Conservation (phyloP, 2,888 invertebrate genomes). For the Yponomeuta plumbellus region DNA sequence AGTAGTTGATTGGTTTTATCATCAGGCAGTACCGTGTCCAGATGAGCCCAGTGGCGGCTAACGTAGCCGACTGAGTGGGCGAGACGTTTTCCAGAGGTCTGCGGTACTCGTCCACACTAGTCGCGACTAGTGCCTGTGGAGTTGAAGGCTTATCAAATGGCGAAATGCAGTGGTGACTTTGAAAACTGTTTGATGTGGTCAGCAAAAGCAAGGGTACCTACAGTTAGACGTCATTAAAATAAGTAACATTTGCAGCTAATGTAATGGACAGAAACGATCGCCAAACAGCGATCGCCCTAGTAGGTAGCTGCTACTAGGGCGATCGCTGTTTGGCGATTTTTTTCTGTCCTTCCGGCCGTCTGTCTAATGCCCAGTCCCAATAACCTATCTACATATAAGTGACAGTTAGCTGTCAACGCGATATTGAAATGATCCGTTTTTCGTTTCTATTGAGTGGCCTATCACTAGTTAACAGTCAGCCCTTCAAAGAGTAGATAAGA, state of each 20-base stretch:
- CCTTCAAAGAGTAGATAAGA: no score
- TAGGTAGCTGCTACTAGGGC: no score
- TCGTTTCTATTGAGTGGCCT: no score
- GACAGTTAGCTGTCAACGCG: no score
- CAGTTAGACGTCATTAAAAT: not conserved
- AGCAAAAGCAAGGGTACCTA: not conserved
- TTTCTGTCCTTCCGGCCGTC: no score
- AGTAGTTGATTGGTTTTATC: slow-evolving; percentile 96
- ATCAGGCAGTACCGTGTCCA: slow-evolving; percentile 98
- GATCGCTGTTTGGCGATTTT: no score
- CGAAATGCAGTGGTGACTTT: not conserved
- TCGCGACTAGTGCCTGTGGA: slow-evolving; percentile 81
- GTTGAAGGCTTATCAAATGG: not conserved
- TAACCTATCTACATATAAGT: no score
- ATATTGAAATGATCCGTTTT: no score
- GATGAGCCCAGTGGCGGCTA: slow-evolving; percentile 92
- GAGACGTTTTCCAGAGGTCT: slow-evolving; percentile 94
- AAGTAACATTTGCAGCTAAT: not conserved
- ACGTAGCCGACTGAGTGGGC: slow-evolving; percentile 84
- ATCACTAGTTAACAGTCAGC: no score
- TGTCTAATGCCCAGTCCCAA: no score
- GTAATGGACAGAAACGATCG: no score
- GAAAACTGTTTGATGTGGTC: not conserved
- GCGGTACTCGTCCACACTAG: slow-evolving; percentile 90
- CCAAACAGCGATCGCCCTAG: no score